phyloP scores from a whole-genome alignment of 2,113 vertebrate species.

The Puffinus mauretanicus region DNA sequence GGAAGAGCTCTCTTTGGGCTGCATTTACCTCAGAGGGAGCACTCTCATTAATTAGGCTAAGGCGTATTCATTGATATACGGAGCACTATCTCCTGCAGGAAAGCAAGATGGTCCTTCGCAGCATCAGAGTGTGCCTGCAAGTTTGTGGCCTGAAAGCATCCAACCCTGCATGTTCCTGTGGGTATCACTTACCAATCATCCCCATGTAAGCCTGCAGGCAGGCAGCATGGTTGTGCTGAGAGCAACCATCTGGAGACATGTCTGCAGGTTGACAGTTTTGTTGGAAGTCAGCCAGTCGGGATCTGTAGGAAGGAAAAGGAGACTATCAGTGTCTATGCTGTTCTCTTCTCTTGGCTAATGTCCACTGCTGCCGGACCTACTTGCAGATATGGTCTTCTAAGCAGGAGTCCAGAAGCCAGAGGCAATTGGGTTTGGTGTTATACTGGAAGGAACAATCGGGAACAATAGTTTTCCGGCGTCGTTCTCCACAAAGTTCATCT shows the following conservation, averaged over 20 bases:
- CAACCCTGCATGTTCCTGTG: not conserved
- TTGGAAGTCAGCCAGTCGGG: conserved; percentile 80
- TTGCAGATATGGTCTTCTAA: conserved; percentile 88
- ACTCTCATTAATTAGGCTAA: not conserved
- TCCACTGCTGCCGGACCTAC: conserved; percentile 67
- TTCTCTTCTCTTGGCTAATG: not conserved
- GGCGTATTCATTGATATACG: not conserved
- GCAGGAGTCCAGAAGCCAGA: conserved; percentile 84
- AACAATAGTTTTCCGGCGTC: conserved; percentile 91
- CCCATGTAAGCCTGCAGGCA: conserved; percentile 82
- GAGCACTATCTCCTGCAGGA: not conserved
- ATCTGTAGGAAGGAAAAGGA: conserved; percentile 71
- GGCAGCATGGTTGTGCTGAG: conserved; percentile 58
- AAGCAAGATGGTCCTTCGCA: not conserved
- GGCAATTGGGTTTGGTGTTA: conserved; percentile 81
- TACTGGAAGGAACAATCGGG: conserved; percentile 89
- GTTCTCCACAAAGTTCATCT: conserved; percentile 87
- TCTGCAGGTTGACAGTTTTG: conserved; percentile 75
- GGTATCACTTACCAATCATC: conserved; percentile 78
- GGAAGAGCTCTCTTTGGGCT: not conserved
- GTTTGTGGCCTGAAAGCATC: not conserved
- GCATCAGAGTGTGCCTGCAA: not conserved
- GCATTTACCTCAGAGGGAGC: not conserved
- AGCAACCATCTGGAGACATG: conserved; percentile 67
- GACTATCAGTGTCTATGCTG: not conserved